A percentile compares a stretch with the other conserved stretches of the same genome.
Evolutionary conservation across 2,797 vertebrate genomes (phyloP).

Genomic region (Ctenopoma kingsleyae): DNA sequence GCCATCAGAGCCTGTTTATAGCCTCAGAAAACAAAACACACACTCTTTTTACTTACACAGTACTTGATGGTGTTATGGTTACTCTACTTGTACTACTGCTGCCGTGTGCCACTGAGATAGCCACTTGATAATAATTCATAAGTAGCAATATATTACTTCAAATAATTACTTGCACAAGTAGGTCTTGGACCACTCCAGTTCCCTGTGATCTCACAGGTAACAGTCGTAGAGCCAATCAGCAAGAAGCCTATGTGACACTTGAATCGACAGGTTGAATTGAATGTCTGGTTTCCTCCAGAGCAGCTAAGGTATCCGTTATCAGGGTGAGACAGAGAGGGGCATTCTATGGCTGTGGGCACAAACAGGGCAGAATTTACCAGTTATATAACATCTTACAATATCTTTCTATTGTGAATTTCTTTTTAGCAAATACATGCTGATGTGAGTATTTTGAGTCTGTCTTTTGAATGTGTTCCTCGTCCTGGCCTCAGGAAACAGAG

Average conservation of each 20-base stretch:
- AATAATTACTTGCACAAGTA: slow-evolving; percentile 60
- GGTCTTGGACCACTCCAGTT: slow-evolving; percentile 68
- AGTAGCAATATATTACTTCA: not conserved
- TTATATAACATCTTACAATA: slow-evolving; percentile 15
- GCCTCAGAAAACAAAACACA: slow-evolving; percentile 43
- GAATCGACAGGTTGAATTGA: slow-evolving; percentile 66
- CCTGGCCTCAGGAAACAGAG: slow-evolving; percentile 54
- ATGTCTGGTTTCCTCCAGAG: slow-evolving; percentile 32
- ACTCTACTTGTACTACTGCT: not conserved
- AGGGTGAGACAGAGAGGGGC: slow-evolving; percentile 38
- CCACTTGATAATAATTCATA: too few relatives aligned
- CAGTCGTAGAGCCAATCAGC: slow-evolving; percentile 22
- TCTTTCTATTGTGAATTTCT: not conserved
- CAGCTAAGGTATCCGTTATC: slow-evolving; percentile 58
- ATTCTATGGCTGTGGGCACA: slow-evolving; percentile 57
- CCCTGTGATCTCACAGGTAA: slow-evolving; percentile 58
- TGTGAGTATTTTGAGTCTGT: slow-evolving; percentile 8
- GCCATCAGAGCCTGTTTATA: slow-evolving; percentile 68
- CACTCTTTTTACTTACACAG: not conserved
- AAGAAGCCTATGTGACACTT: slow-evolving; percentile 62
- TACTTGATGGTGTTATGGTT: too few relatives aligned
- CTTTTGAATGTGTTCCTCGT: not conserved
- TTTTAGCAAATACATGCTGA: slow-evolving; percentile 23
- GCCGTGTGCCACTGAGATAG: not conserved
- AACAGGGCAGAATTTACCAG: slow-evolving; percentile 18